These are phyloP conservation scores for Danio choprae DNA, from an alignment of 2,797 vertebrate species.

Conservation along the genomic window DNA sequence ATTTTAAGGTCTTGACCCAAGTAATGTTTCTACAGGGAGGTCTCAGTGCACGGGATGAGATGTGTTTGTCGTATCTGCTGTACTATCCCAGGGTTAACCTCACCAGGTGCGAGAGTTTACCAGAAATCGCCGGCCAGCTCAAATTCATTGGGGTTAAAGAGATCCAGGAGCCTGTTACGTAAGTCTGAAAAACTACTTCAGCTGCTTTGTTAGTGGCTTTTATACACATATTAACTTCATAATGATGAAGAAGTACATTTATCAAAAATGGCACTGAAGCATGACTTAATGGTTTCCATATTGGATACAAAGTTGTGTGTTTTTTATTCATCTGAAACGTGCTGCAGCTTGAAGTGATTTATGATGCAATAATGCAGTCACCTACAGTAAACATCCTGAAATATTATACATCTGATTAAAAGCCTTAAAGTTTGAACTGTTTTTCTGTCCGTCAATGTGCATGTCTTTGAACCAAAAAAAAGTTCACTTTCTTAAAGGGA, in stretches of 20 bases:
- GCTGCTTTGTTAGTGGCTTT: neutral
- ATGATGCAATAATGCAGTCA: neutral
- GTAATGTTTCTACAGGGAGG: constrained; percentile 80
- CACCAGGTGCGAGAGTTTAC: constrained; percentile 86
- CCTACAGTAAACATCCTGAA: neutral
- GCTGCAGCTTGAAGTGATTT: neutral
- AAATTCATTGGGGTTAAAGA: constrained; percentile 88
- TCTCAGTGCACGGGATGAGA: constrained; percentile 86
- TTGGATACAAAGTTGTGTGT: too few species aligned
- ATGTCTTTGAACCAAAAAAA: too few species aligned
- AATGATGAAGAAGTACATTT: neutral
- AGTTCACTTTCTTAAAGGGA: too few species aligned
- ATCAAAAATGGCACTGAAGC: neutral
- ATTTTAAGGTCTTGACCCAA: neutral
- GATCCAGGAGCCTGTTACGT: constrained; percentile 85
- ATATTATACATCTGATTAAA: neutral
- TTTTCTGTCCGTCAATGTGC: neutral
- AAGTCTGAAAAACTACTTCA: constrained; percentile 63
- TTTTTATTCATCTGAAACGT: neutral
- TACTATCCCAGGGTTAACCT: constrained; percentile 89
- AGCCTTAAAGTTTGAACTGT: neutral
- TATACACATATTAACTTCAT: neutral
- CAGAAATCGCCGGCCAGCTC: constrained; percentile 86
- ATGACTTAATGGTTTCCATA: neutral
- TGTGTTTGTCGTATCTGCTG: constrained; percentile 88